phyloP scores from a whole-genome alignment of 2,888 invertebrate genomes.

The Lithophane leautieri region DNA sequence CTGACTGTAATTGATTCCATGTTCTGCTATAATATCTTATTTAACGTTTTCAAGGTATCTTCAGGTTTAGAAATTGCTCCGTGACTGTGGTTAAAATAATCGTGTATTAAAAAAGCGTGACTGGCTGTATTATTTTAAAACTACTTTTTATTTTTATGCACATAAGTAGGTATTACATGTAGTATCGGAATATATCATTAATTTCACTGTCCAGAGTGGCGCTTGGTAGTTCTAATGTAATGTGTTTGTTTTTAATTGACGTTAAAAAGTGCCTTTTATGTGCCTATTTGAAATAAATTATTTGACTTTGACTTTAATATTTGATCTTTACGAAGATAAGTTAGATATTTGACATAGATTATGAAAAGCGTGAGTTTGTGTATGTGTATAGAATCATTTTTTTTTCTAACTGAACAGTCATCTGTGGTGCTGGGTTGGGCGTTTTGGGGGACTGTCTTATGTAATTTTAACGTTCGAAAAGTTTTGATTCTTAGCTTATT shows the following conservation, averaged over 20 bases:
- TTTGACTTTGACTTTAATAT: too few relatives aligned
- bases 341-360: neutral
- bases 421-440: too few relatives aligned
- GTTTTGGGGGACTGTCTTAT: too few relatives aligned
- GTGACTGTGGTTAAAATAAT: slow-evolving; percentile 17
- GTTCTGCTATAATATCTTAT: neutral
- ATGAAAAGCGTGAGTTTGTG: neutral
- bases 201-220: slow-evolving; percentile 20
- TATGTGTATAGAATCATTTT: neutral
- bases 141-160: slow-evolving; percentile 8
- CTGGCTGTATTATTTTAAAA: slow-evolving; percentile 12
- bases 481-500: too few relatives aligned
- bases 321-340: slow-evolving; percentile 9
- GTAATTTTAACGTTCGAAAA: too few relatives aligned
- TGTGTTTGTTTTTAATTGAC: too few relatives aligned
- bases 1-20: neutral
- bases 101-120: slow-evolving; percentile 31
- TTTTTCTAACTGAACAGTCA: too few relatives aligned
- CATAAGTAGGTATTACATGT: neutral
- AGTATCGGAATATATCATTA: neutral
- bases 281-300: too few relatives aligned
- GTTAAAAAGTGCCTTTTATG: too few relatives aligned
- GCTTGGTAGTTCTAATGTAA: too few relatives aligned
- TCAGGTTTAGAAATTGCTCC: neutral
- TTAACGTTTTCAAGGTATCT: neutral